A percentile compares a stretch with the other conserved stretches of the same genome.
These are phyloP conservation scores for Dicrostonyx torquatus DNA, from an alignment of 2,797 vertebrate species.

Conservation along the genomic window DNA sequence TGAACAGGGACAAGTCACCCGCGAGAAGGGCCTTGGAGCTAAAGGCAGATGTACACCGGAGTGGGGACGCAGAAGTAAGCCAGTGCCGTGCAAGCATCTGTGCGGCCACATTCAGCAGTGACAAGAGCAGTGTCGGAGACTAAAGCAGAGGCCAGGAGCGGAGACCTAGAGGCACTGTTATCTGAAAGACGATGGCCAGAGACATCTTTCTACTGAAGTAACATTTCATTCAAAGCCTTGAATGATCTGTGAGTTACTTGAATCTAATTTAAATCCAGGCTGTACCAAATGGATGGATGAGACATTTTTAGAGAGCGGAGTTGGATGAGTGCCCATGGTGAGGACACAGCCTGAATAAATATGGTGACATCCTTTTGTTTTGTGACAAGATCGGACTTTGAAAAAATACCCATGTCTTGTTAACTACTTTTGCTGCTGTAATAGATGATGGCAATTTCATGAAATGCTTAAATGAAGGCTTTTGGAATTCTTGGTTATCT, in stretches of 20 bases:
- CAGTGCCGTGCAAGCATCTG: neutral
- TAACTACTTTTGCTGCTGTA: neutral
- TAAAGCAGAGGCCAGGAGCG: neutral
- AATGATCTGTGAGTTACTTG: neutral
- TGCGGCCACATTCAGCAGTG: neutral
- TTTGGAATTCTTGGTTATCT: slow-evolving; percentile 34
- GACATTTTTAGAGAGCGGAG: neutral
- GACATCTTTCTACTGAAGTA: neutral
- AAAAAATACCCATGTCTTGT: neutral
- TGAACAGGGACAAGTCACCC: neutral
- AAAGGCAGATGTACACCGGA: neutral
- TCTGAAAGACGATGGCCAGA: neutral
- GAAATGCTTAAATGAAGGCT: neutral
- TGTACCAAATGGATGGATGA: neutral
- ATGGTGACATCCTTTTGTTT: neutral
- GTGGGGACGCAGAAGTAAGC: neutral
- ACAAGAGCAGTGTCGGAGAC: neutral
- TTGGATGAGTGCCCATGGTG: neutral
- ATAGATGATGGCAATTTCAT: slow-evolving; percentile 20
- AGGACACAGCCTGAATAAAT: neutral
- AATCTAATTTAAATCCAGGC: slow-evolving; percentile 19
- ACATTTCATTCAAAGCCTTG: neutral
- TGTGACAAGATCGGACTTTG: neutral
- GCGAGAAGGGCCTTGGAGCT: neutral
- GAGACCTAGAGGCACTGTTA: neutral